phyloP scores from a whole-genome alignment of 23 tunicate genomes.

The Corella eumyota region DNA sequence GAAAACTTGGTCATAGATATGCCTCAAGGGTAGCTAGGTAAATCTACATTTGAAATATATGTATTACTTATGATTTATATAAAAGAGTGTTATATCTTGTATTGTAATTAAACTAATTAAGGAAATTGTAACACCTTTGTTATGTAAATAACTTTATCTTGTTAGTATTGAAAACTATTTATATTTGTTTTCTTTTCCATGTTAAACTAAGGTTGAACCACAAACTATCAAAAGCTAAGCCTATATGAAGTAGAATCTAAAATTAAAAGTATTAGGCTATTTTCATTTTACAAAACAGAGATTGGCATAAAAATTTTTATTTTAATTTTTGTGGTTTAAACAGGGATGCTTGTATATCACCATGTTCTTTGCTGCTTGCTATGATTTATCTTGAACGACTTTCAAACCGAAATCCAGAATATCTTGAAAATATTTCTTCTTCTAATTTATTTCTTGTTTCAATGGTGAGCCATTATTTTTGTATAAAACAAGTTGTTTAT shows the following conservation, averaged over 20 bases:
- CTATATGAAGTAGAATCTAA: no score
- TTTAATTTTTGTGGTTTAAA: no score
- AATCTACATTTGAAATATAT: not conserved
- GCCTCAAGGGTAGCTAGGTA: conserved; percentile 89
- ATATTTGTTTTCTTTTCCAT: not conserved
- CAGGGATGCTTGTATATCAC: conserved; percentile 91
- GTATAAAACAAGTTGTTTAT: no score
- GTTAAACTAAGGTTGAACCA: no score
- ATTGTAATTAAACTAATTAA: not conserved
- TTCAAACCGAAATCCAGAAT: conserved; percentile 62
- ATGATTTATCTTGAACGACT: conserved; percentile 92
- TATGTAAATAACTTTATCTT: not conserved
- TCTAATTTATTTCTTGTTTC: conserved; percentile 95
- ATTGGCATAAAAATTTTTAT: no score
- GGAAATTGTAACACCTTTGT: not conserved
- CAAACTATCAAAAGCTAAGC: no score
- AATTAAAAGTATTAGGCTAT: no score
- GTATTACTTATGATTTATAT: not conserved
- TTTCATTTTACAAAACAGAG: no score
- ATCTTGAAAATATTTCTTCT: conserved; percentile 65
- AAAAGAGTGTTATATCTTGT: no score
- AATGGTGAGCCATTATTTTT: conserved; percentile 31
- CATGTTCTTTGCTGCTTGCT: conserved; percentile 77
- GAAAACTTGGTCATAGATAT: conserved; percentile 83
- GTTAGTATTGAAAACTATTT: not conserved